Percentiles rank a stretch among this genome's conserved stretches.
Conservation (phyloP, 37 sponge, comb jelly and placozoan genomes). For the Spongia lamella region DNA sequence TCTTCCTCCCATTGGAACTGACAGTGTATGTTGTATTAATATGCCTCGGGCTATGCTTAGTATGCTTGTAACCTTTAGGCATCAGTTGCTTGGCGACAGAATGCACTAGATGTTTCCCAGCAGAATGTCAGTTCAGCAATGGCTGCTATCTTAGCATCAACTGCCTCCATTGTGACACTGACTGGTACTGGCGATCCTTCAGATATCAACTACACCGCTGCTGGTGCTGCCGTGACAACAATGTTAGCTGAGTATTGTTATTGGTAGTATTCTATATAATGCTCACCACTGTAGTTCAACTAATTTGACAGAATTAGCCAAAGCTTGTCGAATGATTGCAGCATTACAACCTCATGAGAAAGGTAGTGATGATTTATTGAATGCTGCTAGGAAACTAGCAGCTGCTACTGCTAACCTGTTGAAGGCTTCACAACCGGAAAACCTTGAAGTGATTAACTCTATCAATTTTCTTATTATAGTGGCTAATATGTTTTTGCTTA, state of each 20-base stretch:
- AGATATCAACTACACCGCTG: slow-evolving; percentile 92
- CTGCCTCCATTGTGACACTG: slow-evolving; percentile 78
- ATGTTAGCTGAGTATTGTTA: slow-evolving; percentile 38
- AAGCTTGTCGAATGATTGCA: slow-evolving; percentile 83
- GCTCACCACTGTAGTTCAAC: slow-evolving; percentile 76
- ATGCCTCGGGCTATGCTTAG: too few species aligned
- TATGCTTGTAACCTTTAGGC: slow-evolving; percentile 24
- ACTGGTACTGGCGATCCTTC: slow-evolving; percentile 78
- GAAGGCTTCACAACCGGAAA: slow-evolving; percentile 79
- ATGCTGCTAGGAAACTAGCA: slow-evolving; percentile 88
- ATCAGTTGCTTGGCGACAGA: slow-evolving; percentile 83
- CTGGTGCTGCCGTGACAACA: slow-evolving; percentile 90
- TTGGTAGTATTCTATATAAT: too few species aligned
- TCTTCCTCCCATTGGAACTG: slow-evolving; percentile 62
- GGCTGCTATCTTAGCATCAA: slow-evolving; percentile 89
- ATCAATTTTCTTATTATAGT: too few species aligned
- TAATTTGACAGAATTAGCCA: slow-evolving; percentile 92
- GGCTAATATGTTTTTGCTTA: too few species aligned
- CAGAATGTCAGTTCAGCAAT: slow-evolving; percentile 93
- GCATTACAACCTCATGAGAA: slow-evolving; percentile 59
- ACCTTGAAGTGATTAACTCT: slow-evolving; percentile 43
- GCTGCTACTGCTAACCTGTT: slow-evolving; percentile 88
- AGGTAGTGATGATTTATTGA: slow-evolving; percentile 81
- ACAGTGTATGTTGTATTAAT: slow-evolving; percentile 54
- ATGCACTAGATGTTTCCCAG: slow-evolving; percentile 75